Evolutionary conservation across 2,113 vertebrate genomes (phyloP), one percentile per base, ranked within the genome.

Genomic region (Tenebrosternarchus preto): DNA sequence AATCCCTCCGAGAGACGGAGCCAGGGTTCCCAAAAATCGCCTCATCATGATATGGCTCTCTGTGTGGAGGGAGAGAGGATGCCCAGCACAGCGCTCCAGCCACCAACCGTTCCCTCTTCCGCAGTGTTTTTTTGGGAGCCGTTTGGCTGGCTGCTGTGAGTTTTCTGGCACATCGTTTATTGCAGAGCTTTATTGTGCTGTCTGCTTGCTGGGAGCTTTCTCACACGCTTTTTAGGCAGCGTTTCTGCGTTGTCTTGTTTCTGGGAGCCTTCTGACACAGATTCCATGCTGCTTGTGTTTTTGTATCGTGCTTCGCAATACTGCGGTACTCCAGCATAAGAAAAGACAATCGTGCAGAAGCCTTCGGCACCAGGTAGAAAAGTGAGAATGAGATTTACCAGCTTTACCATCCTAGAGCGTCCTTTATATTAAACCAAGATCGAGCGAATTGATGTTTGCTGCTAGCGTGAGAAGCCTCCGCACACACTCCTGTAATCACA

Each of bases 381-480:
- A 77, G 31, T 0, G 7, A 59, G 25, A 69, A 77, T 29, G 16
- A 76, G 64, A 81, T 78, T 69, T 71, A 81, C 27, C 22, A 39
- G 50, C 71, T 69, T 71, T 66, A 27, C 67, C 73, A 50, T 76
- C 73, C 78, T 72, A 29, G 73, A 64, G 78, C 53, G 33, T 76
- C 68, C 68, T 72, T 43, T 84, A 77, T 77, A 77, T 77, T 84
- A 80, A 73, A 80, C 53, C 20, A 22, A 80, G 57, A 78, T 77
- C 24, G 33, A 69, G 75, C 31, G 27, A 73, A 78, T 46, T 46
- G 60, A 77, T 77, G 55, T 72, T 82, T 46, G 71, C 80, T 82
- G 8, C 19, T 15, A 78, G 83, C 75, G 53, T 22, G 67, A 29
- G 25, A n/a, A 64, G 9, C 5, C 53, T 19, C 33, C 43, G 25